These are phyloP conservation scores for Steatocranus sp. DNA, from an alignment of 2,797 vertebrate genomes.

Conservation along the genomic window DNA sequence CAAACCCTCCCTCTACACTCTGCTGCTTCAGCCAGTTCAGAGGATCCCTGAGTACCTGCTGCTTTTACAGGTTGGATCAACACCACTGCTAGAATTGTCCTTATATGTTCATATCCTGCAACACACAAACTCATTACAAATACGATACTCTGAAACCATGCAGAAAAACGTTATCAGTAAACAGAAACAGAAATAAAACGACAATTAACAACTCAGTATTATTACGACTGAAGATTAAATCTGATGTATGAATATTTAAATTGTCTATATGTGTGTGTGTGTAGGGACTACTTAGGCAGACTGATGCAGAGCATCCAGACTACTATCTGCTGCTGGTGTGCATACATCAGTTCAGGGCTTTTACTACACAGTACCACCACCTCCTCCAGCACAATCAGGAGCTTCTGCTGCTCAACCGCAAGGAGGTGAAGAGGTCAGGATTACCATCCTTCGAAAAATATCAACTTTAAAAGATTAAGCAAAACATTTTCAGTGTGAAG, in stretches of 20 bases:
- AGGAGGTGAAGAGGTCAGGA: conserved; percentile 89
- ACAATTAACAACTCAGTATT: background rate
- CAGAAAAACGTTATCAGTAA: background rate
- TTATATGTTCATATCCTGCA: background rate
- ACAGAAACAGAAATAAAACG: background rate
- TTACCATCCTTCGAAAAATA: rapidly evolving
- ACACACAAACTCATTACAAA: background rate
- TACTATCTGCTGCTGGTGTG: conserved; percentile 93
- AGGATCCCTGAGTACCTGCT: conserved; percentile 93
- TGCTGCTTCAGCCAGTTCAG: conserved; percentile 95
- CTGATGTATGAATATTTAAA: background rate
- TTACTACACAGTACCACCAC: conserved; percentile 88
- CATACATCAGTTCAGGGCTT: conserved; percentile 89
- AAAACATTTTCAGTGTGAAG: background rate
- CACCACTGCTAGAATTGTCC: background rate
- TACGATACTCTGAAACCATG: background rate
- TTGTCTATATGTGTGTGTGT: background rate
- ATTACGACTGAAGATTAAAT: rapidly evolving
- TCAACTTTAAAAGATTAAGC: background rate
- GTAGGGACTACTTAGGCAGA: conserved; percentile 89
- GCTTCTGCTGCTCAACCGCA: conserved; percentile 86
- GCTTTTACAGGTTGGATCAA: conserved; percentile 83
- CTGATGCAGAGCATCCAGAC: conserved; percentile 91
- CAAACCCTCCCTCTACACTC: conserved; percentile 86
- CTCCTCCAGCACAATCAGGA: conserved; percentile 94